Evolutionary conservation across 2,888 invertebrate species (phyloP).

Genomic region (Hirudinaria manillensis): DNA sequence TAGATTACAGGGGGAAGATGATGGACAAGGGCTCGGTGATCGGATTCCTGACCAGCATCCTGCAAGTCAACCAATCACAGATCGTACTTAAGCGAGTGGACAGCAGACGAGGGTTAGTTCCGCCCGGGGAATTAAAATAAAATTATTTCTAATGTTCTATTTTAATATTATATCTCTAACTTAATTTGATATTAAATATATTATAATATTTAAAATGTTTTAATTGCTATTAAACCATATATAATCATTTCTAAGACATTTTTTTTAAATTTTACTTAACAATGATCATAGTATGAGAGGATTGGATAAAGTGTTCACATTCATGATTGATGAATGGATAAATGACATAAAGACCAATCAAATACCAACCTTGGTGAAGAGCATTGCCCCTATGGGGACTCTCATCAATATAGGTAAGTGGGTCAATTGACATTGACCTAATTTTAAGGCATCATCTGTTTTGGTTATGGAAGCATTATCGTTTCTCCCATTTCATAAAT

Average conservation of each 20-base stretch:
- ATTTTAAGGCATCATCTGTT: no score
- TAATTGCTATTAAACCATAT: no score
- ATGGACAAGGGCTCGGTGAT: slow-evolving; percentile 79
- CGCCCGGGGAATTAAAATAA: neutral
- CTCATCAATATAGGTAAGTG: slow-evolving; percentile 79
- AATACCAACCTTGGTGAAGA: slow-evolving; percentile 80
- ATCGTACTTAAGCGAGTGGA: slow-evolving; percentile 76
- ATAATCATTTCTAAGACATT: no score
- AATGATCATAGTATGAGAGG: slow-evolving; percentile 66
- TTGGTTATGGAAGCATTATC: no score
- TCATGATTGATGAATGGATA: slow-evolving; percentile 81
- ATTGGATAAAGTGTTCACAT: slow-evolving; percentile 73
- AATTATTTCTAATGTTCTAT: neutral
- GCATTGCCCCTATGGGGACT: slow-evolving; percentile 93
- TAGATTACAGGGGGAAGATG: slow-evolving; percentile 91
- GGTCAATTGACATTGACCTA: no score
- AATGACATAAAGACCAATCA: slow-evolving; percentile 89
- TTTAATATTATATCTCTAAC: neutral
- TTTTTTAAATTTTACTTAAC: no score
- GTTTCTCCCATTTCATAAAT: no score
- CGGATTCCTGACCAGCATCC: slow-evolving; percentile 83
- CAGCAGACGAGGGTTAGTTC: slow-evolving; percentile 64
- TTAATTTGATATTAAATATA: no score
- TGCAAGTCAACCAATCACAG: slow-evolving; percentile 85
- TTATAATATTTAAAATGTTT: no score